A percentile compares a stretch with the other conserved stretches of the same genome.
Evolutionary conservation across 2,888 invertebrate species (phyloP).

Genomic region (Caradrina kadenii): DNA sequence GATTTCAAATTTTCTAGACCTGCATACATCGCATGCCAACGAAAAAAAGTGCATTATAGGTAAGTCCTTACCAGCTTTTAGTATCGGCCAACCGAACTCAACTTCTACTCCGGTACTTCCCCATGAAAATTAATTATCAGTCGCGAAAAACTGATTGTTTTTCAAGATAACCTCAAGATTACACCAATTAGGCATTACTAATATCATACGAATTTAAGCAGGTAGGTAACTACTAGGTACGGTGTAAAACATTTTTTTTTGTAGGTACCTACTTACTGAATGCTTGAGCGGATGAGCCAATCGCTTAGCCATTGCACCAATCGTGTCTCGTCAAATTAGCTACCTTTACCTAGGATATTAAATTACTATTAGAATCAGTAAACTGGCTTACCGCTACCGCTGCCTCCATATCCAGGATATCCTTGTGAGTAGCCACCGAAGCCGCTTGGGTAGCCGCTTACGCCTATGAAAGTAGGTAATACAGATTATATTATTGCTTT

Average conservation of each 20-base stretch:
- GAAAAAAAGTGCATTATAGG: neutral
- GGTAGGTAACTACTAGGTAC: neutral
- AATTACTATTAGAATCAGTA: slow-evolving; percentile 11
- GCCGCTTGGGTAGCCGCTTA: slow-evolving; percentile 37
- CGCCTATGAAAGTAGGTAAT: slow-evolving; percentile 12
- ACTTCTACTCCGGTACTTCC: neutral
- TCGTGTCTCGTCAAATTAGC: neutral
- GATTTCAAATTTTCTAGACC: no score
- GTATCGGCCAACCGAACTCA: neutral
- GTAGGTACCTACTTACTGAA: no score
- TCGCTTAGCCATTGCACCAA: no score
- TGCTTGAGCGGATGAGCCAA: no score
- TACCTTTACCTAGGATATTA: no score
- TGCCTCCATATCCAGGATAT: slow-evolving; percentile 63
- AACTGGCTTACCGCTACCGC: slow-evolving; percentile 49
- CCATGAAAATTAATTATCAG: neutral
- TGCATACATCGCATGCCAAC: neutral
- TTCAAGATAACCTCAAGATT: neutral
- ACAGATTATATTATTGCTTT: slow-evolving; percentile 15
- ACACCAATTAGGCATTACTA: neutral
- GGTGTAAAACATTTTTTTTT: no score
- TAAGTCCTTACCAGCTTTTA: neutral
- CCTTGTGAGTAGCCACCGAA: slow-evolving; percentile 59
- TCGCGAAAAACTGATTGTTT: neutral
- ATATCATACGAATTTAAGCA: neutral